A percentile compares a stretch with the other conserved stretches of the same genome.
phyloP scores from a whole-genome alignment of 2,797 vertebrate species.

The Gymnoscopelus braueri region DNA sequence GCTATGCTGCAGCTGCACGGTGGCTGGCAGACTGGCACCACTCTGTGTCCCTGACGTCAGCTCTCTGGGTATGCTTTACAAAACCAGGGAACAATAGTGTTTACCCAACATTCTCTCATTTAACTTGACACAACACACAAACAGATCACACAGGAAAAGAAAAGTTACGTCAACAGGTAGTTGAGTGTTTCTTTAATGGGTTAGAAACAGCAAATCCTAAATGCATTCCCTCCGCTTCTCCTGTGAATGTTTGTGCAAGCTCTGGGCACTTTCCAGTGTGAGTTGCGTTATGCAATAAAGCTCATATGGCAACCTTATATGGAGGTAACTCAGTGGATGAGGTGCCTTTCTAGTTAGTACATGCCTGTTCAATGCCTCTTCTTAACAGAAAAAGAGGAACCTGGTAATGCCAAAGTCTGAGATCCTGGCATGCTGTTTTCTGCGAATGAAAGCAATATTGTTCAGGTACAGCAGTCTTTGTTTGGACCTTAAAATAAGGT shows the following conservation, averaged over 20 bases:
- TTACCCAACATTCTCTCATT: conserved; percentile 27
- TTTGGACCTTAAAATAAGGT: conserved; percentile 29
- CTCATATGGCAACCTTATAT: conserved; percentile 41
- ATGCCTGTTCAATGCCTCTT: conserved; percentile 22
- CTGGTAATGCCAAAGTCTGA: conserved; percentile 22
- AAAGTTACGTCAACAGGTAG: neutral
- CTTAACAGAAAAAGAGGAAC: conserved; percentile 11
- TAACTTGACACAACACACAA: conserved; percentile 9
- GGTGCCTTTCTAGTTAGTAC: conserved; percentile 35
- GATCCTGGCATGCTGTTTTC: neutral
- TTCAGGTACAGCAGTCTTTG: neutral
- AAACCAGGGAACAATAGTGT: conserved; percentile 16
- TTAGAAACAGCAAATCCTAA: neutral
- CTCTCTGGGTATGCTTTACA: conserved; percentile 18
- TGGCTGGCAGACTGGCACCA: conserved; percentile 23
- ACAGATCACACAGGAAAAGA: no score
- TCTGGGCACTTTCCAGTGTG: conserved; percentile 36
- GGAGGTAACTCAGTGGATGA: conserved; percentile 14
- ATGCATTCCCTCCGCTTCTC: neutral
- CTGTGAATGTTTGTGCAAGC: conserved; percentile 31
- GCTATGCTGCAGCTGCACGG: conserved; percentile 18
- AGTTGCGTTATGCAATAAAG: conserved; percentile 34
- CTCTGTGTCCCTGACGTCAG: conserved; percentile 49
- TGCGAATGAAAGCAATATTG: no score
- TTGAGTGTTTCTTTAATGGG: neutral